These are phyloP conservation scores for Xestia xanthographa DNA, from an alignment of 2,888 invertebrate species.

Conservation along the genomic window DNA sequence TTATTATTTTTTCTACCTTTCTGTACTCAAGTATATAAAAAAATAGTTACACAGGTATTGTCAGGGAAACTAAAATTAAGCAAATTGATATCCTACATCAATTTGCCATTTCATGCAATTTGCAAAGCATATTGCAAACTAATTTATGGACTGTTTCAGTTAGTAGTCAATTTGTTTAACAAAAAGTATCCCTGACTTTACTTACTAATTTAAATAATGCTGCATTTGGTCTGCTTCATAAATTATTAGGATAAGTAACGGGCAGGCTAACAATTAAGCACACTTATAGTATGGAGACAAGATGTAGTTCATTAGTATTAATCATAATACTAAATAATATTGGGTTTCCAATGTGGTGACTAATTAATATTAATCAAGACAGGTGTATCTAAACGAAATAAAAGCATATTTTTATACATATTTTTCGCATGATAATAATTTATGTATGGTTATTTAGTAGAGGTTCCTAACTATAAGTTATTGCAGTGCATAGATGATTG, in stretches of 20 bases:
- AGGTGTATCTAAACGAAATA: conserved; percentile 1
- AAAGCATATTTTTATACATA: conserved; percentile 1
- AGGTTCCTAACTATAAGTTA: conserved; percentile 26
- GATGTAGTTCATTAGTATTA: conserved; percentile 18
- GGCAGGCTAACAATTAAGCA: conserved; percentile 38
- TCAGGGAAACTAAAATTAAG: neutral
- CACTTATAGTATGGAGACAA: conserved; percentile 9
- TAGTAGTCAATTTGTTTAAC: neutral
- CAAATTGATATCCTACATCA: neutral
- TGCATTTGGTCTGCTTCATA: conserved; percentile 48
- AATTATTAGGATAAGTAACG: conserved; percentile 30
- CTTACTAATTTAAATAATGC: conserved; percentile 20
- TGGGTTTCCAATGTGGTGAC: conserved; percentile 62
- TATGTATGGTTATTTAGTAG: conserved; percentile 37
- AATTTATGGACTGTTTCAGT: neutral
- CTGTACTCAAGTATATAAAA: conserved; percentile 38
- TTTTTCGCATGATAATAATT: conserved; percentile 47
- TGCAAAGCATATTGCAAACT: neutral
- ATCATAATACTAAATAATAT: conserved; percentile 45
- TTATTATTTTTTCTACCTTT: conserved; percentile 79
- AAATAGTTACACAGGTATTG: conserved; percentile 4
- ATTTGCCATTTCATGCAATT: neutral
- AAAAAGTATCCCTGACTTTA: conserved; percentile 4
- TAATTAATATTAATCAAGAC: conserved; percentile 46
- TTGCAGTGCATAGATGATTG: conserved; percentile 12